Conservation (phyloP, 2,113 vertebrate genomes). For the Salminus brasiliensis region DNA sequence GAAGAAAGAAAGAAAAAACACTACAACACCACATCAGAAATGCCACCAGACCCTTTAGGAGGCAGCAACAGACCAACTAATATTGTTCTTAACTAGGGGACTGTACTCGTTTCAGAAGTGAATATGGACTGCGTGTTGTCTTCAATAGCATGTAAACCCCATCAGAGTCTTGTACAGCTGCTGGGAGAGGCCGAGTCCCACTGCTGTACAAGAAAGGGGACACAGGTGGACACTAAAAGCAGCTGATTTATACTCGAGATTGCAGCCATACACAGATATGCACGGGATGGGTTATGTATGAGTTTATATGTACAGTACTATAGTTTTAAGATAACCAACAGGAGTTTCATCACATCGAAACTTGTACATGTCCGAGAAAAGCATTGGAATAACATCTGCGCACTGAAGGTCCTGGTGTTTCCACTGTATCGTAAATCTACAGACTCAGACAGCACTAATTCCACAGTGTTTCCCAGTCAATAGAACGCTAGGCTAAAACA, state of each 20-base stretch:
- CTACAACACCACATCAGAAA: slow-evolving; percentile 9
- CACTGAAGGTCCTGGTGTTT: neutral
- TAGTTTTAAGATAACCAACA: neutral
- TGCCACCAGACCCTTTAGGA: slow-evolving; percentile 40
- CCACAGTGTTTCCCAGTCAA: neutral
- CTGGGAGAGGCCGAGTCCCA: slow-evolving; percentile 48
- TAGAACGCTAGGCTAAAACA: neutral
- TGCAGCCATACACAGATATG: neutral
- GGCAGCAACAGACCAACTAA: slow-evolving; percentile 44
- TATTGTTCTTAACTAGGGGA: slow-evolving; percentile 52
- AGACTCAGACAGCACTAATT: neutral
- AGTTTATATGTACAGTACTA: neutral
- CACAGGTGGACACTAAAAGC: neutral
- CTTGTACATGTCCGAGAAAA: neutral
- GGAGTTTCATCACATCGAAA: too few relatives aligned
- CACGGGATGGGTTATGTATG: neutral
- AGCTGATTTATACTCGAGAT: neutral
- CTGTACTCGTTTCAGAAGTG: slow-evolving; percentile 49
- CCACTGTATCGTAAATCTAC: neutral
- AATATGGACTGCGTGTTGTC: slow-evolving; percentile 55
- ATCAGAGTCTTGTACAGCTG: slow-evolving; percentile 51
- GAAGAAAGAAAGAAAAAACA: slow-evolving; percentile 40
- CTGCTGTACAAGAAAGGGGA: slow-evolving; percentile 25
- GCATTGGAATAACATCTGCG: neutral
- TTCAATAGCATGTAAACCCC: slow-evolving; percentile 53